Evolutionary conservation across 2,797 vertebrate genomes (phyloP), one percentile per base, ranked within the genome.

Genomic region (Silurus lanzhouensis): DNA sequence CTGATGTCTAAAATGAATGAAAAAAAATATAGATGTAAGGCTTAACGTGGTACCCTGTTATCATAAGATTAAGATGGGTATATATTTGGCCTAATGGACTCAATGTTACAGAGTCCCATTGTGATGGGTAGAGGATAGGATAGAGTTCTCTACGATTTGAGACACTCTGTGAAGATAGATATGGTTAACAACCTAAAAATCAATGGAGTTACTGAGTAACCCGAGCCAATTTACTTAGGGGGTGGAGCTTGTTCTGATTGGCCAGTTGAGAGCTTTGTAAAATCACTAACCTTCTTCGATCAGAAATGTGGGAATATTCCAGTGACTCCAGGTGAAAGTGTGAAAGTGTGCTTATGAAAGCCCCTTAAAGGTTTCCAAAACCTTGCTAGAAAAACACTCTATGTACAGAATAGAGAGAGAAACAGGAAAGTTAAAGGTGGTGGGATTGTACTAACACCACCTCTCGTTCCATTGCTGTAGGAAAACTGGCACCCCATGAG

Each of bases 401-500:
- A 38, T 38, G 27, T 31, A 46, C 6, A 70, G 8, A 70, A 44
- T 44, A 70, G n/a, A 31, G 19, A 44, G 38, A 20, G 8, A 44
- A 68, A 38, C 67, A 48, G n/a, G 17, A 20, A 77, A 44, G 17
- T 9, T 27, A 20, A 58, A 14, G 25, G 27, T 58, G 27, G 74
- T 27, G 25, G 15, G 10, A 60, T 61, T 44, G 13, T 52, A 81
- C 1, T 85, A 44, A 52, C 60, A 46, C 44, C 57, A 79, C 5
- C 58, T 44, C 31, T 79, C 7, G 15, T 78, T 22, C 38, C 2
- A 1, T n/a, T 78, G 17, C 19, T 77, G n/a, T 60, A 74, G 98
- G 97, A 92, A 99, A 97, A 95, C 97, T 99, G 97, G 92, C 94
- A 15, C 96, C 96, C 0, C 95, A 94, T 64, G 86, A 88, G 0